phyloP scores from a whole-genome alignment of 2,888 invertebrate genomes.

The Troglohyphantes excavatus region DNA sequence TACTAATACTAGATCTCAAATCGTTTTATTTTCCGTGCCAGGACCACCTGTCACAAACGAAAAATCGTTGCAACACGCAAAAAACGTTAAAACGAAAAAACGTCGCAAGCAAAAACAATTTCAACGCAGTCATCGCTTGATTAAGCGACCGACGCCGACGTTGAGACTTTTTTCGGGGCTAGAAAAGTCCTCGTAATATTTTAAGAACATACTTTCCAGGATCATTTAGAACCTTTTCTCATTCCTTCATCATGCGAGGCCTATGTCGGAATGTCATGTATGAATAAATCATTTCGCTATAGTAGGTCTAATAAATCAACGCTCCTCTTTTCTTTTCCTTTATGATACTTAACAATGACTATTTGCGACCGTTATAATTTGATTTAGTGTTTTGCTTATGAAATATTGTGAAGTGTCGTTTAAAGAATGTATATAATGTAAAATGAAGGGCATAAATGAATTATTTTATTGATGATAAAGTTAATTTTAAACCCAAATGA shows the following conservation, averaged over 20 bases:
- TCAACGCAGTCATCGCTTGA: constrained; percentile 42
- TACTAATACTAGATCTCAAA: too few relatives aligned
- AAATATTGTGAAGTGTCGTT: too few relatives aligned
- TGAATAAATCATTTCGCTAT: constrained; percentile 61
- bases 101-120: too few relatives aligned
- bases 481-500: too few relatives aligned
- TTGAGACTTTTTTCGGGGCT: neutral
- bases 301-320: constrained; percentile 44
- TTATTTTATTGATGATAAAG: too few relatives aligned
- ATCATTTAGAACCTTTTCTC: constrained; percentile 30
- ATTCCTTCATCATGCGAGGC: constrained; percentile 26
- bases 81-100: too few relatives aligned
- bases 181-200: constrained; percentile 48
- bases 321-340: neutral
- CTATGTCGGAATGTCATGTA: constrained; percentile 48
- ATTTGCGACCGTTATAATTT: too few relatives aligned
- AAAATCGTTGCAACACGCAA: too few relatives aligned
- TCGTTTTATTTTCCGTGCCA: too few relatives aligned
- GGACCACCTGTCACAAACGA: too few relatives aligned
- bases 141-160: constrained; percentile 71
- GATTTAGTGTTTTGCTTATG: too few relatives aligned
- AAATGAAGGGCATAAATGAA: neutral
- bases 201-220: constrained; percentile 38
- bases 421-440: too few relatives aligned
- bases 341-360: neutral